Evolutionary conservation across 1,140 invertebrate genomes (phyloP), one percentile per base, ranked within the genome.

Genomic region (Drosophila sp.): DNA sequence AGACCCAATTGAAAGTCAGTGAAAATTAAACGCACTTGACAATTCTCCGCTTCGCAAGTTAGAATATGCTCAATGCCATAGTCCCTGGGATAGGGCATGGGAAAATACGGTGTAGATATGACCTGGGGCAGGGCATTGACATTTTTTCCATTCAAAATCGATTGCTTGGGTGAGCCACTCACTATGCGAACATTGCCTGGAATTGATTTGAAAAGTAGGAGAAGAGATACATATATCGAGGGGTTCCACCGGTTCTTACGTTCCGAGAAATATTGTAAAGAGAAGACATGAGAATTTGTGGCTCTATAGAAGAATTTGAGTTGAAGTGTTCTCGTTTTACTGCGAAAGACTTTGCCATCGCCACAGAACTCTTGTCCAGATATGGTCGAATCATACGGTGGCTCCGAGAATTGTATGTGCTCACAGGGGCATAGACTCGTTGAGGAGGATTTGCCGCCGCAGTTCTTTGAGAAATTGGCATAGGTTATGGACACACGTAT

Each of bases 1-100:
- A 94, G 89, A 1, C 95, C 94, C 60, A 96, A 90, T 73, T 95
- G 94, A 80, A 96, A 96, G 81, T 96, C 96, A 3, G 94, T 94
- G 77, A 96, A 96, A 57, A 95, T 92, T 33, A 96, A 78, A 56
- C 94, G 93, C 35, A 96, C 93, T 23, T 93, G 91, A 75, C 95
- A 95, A 4, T 92, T 92, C 23, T 93, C 92, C 38, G 91, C 81
- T 65, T 91, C 84, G 82, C 95, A 95, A 11, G 93, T 94, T 29
- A 96, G 93, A 3, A 95, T 92, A 72, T 96, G 95, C 79, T 96
- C 95, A 64, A 94, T 93, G 54, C 94, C 94, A 74, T 96, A 93
- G 74, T 96, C 95, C 23, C 94, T 92, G 0, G 95, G 95, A 92
- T 96, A 96, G 8, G 93, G 92, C 72, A 94, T 93, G 0, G 96